Conservation (phyloP, 2,888 invertebrate species). For the Trichogramma evanescens region DNA sequence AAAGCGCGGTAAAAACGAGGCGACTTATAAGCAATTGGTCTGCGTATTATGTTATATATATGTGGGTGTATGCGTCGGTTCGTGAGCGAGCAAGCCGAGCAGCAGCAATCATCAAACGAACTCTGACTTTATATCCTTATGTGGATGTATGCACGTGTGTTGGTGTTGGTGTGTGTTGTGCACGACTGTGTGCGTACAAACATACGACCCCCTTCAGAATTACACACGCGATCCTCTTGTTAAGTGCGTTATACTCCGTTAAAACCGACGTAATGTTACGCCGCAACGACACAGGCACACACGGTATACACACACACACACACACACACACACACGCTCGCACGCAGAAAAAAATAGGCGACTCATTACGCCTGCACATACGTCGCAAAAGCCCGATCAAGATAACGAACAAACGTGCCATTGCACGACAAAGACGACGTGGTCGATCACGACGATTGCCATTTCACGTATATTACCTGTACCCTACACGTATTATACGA, state of each 20-base stretch:
- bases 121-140: not conserved
- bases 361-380: slow-evolving; percentile 17
- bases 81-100: no score
- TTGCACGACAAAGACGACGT: slow-evolving; percentile 5
- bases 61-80: no score
- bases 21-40: not conserved
- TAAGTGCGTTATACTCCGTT: slow-evolving; percentile 36
- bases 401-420: slow-evolving; percentile 10
- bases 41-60: not conserved
- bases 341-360: slow-evolving; percentile 20
- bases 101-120: not conserved
- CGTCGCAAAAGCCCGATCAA: slow-evolving; percentile 13
- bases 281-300: slow-evolving; percentile 9
- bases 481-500: no score
- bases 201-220: not conserved
- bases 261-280: slow-evolving; percentile 33
- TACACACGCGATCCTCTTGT: slow-evolving; percentile 37
- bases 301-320: not conserved
- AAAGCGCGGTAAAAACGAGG: slow-evolving; percentile 6
- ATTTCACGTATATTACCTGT: not conserved
- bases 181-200: no score
- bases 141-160: not conserved
- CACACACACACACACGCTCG: not conserved
- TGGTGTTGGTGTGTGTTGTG: not conserved
- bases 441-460: not conserved